A percentile compares a stretch with the other conserved stretches of the same genome.
These are phyloP conservation scores for Gordius sp. DNA, from an alignment of 2,888 invertebrate genomes.

Conservation along the genomic window DNA sequence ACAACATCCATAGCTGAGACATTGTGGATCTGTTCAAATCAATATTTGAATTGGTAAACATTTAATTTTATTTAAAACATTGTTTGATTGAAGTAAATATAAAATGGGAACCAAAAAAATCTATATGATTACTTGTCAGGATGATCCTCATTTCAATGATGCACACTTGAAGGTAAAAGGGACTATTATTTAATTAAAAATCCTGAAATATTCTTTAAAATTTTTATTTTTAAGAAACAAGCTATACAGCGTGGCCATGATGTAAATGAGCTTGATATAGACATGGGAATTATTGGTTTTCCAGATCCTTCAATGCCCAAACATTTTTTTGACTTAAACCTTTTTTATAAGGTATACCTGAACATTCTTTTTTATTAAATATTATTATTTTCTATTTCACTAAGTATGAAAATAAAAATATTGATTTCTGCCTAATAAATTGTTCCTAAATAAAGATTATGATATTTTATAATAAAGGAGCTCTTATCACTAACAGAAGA, in stretches of 20 bases:
- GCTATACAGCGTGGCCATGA: not conserved
- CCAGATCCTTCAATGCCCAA: not conserved
- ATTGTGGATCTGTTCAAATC: slow-evolving; percentile 1
- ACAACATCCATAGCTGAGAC: not conserved
- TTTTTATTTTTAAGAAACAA: slow-evolving; percentile 6
- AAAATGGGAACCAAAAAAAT: slow-evolving; percentile 12
- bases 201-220: not conserved
- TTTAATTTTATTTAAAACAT: not conserved
- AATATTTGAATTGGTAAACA: not conserved
- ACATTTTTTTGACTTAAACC: not conserved
- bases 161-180: not conserved
- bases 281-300: not conserved
- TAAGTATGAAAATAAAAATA: not conserved
- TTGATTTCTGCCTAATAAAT: not conserved
- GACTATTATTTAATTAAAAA: slow-evolving; percentile 5
- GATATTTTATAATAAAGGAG: not conserved
- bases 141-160: not conserved
- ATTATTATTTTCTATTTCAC: not conserved
- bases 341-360: not conserved
- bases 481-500: not conserved
- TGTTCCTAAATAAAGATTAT: not conserved
- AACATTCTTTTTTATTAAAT: not conserved
- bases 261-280: not conserved
- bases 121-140: not conserved
- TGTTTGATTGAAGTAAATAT: slow-evolving; percentile 7